These are phyloP conservation scores for Drosophila subobscura DNA, from an alignment of 1,140 invertebrate species.

Conservation along the genomic window DNA sequence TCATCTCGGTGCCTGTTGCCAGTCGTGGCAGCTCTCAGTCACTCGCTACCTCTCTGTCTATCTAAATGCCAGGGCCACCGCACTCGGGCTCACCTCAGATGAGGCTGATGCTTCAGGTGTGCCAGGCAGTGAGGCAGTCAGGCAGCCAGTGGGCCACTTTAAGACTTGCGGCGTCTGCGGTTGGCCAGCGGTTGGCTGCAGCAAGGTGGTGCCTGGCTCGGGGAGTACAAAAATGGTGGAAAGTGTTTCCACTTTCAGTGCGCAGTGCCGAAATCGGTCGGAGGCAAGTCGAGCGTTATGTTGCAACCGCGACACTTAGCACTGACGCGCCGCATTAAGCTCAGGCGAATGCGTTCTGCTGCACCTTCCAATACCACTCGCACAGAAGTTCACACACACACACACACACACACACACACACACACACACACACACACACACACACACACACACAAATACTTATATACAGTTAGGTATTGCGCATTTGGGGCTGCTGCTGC, in stretches of 20 bases:
- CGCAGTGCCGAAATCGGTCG: conserved; percentile 40
- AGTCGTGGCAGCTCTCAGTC: background rate
- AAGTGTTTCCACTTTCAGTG: conserved; percentile 12
- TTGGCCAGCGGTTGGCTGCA: conserved; percentile 8
- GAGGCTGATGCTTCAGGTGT: conserved; percentile 28
- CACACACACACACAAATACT: conserved; percentile 5
- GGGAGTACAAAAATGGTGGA: conserved; percentile 32
- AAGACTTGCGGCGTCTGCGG: conserved; percentile 42
- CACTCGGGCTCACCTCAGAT: conserved; percentile 24
- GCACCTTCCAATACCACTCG: background rate
- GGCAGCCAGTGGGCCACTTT: conserved; percentile 21
- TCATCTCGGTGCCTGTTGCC: background rate
- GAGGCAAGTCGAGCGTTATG: conserved; percentile 64
- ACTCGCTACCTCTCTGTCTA: too few relatives aligned
- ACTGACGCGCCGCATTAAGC: conserved; percentile 73
- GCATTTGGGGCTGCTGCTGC: conserved; percentile 53
- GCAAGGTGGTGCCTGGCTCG: conserved; percentile 8
- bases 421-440: conserved; percentile 1
- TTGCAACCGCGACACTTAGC: conserved; percentile 75
- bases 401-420: conserved; percentile 6
- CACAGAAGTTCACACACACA: background rate
- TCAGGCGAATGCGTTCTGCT: conserved; percentile 58
- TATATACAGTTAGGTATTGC: conserved; percentile 35
- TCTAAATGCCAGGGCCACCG: conserved; percentile 35
- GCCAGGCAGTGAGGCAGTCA: conserved; percentile 16